Evolutionary conservation across 2,888 invertebrate species (phyloP).

Genomic region (Tenodera sinensis): DNA sequence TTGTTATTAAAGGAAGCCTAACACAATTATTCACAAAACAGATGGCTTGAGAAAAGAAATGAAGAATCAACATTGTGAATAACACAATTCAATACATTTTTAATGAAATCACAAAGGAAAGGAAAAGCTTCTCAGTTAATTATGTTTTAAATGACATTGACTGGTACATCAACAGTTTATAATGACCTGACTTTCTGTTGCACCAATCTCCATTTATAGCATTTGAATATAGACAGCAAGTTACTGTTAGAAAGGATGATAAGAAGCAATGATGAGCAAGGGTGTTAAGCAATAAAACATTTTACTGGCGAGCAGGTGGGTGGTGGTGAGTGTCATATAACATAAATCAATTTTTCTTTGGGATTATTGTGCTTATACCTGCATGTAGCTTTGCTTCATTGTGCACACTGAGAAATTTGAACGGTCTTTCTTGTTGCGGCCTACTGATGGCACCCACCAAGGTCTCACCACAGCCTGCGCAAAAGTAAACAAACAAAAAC

Average conservation of each 20-base stretch:
- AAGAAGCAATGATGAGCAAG: not conserved
- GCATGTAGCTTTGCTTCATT: constrained; percentile 50
- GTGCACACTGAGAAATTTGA: constrained; percentile 34
- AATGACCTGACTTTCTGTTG: not conserved
- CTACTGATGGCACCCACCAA: constrained; percentile 29
- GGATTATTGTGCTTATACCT: constrained; percentile 39
- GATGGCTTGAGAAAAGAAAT: not conserved
- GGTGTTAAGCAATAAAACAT: not conserved
- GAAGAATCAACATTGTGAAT: not conserved
- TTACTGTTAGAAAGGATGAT: not conserved
- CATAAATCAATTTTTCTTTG: not conserved
- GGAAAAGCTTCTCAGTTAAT: not conserved
- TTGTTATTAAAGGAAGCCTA: not conserved
- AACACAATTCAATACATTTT: not conserved
- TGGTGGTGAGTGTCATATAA: not conserved
- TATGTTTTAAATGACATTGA: not conserved
- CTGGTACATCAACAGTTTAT: not conserved
- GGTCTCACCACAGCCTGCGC: constrained; percentile 28
- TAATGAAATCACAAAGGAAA: not conserved
- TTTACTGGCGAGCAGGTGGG: not conserved
- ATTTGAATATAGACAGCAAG: not conserved
- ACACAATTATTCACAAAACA: not conserved
- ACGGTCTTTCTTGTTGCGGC: constrained; percentile 30
- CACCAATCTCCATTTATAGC: not conserved
- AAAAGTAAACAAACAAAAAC: constrained; percentile 26